Conservation (phyloP, 2,113 vertebrate species). For the Leucosticte australis region DNA sequence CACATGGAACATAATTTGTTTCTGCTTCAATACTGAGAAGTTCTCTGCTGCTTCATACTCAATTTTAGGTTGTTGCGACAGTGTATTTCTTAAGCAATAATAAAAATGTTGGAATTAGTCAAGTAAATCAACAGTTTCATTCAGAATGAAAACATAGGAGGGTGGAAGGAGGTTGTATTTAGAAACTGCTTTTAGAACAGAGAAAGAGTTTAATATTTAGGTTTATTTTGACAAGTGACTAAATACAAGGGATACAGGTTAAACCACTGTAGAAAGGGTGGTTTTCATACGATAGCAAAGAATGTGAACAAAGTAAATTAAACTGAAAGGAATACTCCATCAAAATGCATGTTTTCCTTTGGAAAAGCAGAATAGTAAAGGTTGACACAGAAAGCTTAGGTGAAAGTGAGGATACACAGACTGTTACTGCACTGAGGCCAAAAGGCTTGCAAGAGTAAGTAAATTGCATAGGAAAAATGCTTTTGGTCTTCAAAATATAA, state of each 20-base stretch:
- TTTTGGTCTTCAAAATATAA: neutral
- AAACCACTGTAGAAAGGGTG: neutral
- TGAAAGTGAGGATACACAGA: neutral
- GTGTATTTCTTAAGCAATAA: neutral
- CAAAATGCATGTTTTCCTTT: neutral
- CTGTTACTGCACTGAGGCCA: neutral
- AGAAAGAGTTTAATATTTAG: neutral
- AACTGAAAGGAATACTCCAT: neutral
- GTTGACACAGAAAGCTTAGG: neutral
- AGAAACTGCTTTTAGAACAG: neutral
- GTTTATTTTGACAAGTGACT: constrained; percentile 5
- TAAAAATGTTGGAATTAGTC: neutral
- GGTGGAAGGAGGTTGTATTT: neutral
- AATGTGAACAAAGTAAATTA: constrained; percentile 6
- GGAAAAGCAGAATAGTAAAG: neutral
- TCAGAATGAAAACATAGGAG: constrained; percentile 34
- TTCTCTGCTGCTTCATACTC: constrained; percentile 11
- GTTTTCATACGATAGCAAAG: neutral
- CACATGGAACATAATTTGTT: neutral
- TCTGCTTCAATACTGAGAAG: constrained; percentile 31
- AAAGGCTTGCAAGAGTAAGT: neutral
- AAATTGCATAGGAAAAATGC: neutral
- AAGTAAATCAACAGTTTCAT: neutral
- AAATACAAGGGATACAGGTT: neutral
- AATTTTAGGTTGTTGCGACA: neutral